Evolutionary conservation across 2,113 vertebrate species (phyloP), one percentile per base, ranked within the genome.

Genomic region (Herpetotheres cachinnans): DNA sequence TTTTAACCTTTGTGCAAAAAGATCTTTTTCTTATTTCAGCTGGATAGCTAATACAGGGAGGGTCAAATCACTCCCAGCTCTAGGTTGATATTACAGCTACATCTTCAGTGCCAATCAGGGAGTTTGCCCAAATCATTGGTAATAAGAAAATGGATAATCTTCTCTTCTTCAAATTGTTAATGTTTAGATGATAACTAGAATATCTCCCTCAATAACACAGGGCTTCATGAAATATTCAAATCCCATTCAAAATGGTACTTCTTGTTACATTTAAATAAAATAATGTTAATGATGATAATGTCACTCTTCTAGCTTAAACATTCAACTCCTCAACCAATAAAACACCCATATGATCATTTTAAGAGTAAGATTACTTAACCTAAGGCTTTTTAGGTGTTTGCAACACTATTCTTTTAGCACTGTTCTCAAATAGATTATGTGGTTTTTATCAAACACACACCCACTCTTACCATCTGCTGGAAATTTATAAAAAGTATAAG

Each of bases 351-450:
- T 77, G 84, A 96, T 87, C 5, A 66, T 95, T 95, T 93, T 62
- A 91, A 94, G 83, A 95, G 74, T 87, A 89, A 94, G 58, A 93
- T 95, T 96, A 86, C 87, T 96, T 97, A 96, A 96, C 91, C 91
- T 93, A 87, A 89, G 91, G 91, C 73, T 96, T 96, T 95, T 94
- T 97, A 96, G 78, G 89, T 95, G 86, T 91, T 96, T 94, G 94
- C 82, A 85, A 80, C 67, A 77, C 89, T 96, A 92, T 95, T 97
- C 93, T 95, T 93, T 85, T 89, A 96, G 46, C 2, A 1, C 65
- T 88, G 78, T 93, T 96, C 95, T 96, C 95, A 97, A 96, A 94
- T 96, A 95, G 77, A 97, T 95, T 93, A 95, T 89, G 87, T 88
- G 82, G 29, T 91, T 96, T 96, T 96, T 96, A 94, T 95, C 92